Evolutionary conservation across 2,113 vertebrate species (phyloP).

Genomic region (rat (Rattus norvegicus)): GRCr8 NC_086019.1:33813001-33813500

Average conservation of each 20-base stretch:
- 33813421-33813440: neutral
- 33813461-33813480: neutral
- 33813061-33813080: neutral
- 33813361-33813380: accelerated
- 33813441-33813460: neutral
- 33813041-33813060: neutral
- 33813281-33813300: neutral
- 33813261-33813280: neutral
- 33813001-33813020: neutral
- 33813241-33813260: neutral
- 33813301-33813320: neutral
- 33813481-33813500: neutral
- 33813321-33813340: no score
- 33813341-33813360: neutral
- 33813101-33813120: no score
- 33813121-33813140: no score
- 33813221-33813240: neutral
- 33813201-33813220: neutral
- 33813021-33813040: neutral
- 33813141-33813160: neutral
- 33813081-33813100: no score
- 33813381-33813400: neutral
- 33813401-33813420: neutral
- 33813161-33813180: neutral
- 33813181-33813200: neutral